Evolutionary conservation across 2,888 invertebrate species (phyloP), one percentile per base, ranked within the genome.

Genomic region (Lithosia quadra): DNA sequence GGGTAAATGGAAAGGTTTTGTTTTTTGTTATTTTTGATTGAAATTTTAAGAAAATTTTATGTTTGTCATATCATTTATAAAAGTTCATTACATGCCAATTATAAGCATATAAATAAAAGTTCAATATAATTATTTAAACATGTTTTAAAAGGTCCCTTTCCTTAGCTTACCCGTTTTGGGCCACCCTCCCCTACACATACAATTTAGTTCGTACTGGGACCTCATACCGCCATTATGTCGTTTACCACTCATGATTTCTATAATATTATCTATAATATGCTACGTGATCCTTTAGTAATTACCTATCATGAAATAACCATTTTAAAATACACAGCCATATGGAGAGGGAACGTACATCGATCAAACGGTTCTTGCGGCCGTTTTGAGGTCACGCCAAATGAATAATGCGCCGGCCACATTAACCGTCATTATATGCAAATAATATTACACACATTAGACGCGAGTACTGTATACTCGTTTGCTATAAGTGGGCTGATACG

Each of bases 391-490:
- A 89, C 85, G 86, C 83, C 87, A 85, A 88, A 89, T 90, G 91
- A 92, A 92, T 92, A 91, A 92, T 90, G 88, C 87, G 86, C 86
- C 78, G 83, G 86, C 81, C 85, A 90, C 90, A 93, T 93, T 94
- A 94, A 89, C 87, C 89, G 91, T 94, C 93, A 93, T 94, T 94
- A 94, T 94, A 94, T 94, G 94, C 93, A 92, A 94, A 94, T 94
- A 92, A 92, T 91, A 92, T 91, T 90, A 90, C 88, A 89, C 87
- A 79, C 77, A 83, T 83, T 83, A 83, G 79, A 74, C 72, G 68
- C 71, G 65, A 80, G 72, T 75, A 74, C 76, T 74, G 73, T 72
- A 69, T 76, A 80, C 76, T 63, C 71, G 73, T 81, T 79, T 81
- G 75, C 67, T 69, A 69, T 76, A 79, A 84, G 73, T 78, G 72